These are phyloP conservation scores for Athalia rosae DNA, from an alignment of 2,888 invertebrate species.

Conservation along the genomic window DNA sequence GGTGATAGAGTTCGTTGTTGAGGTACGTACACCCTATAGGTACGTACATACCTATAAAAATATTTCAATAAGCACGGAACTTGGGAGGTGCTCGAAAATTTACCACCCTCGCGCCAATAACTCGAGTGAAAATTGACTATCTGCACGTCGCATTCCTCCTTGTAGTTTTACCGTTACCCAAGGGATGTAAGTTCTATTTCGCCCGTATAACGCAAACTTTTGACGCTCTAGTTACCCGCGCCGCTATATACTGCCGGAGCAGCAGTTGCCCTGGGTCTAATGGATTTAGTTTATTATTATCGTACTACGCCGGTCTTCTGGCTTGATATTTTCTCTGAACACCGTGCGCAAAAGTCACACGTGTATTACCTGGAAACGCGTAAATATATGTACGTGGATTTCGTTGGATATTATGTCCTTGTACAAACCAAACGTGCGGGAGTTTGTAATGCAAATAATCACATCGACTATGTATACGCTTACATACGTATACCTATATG, in stretches of 20 bases:
- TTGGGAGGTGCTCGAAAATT: conserved; percentile 17
- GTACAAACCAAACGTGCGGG: neutral
- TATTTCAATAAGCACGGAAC: neutral
- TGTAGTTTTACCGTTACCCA: conserved; percentile 38
- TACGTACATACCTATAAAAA: too few relatives aligned
- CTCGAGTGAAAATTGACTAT: conserved; percentile 44
- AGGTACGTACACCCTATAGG: too few relatives aligned
- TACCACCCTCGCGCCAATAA: conserved; percentile 27
- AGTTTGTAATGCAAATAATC: neutral
- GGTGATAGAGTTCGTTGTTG: too few relatives aligned
- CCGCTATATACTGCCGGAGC: conserved; percentile 1
- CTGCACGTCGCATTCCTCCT: conserved; percentile 37
- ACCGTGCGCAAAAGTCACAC: neutral
- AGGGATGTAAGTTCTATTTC: conserved; percentile 44
- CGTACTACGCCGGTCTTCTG: neutral
- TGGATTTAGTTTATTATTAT: conserved; percentile 40
- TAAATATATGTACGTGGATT: neutral
- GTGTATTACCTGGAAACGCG: neutral
- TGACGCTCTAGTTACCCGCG: conserved; percentile 17
- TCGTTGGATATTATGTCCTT: neutral
- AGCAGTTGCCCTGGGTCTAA: conserved; percentile 17
- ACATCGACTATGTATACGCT: too few relatives aligned
- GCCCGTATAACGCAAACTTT: conserved; percentile 35
- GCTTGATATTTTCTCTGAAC: neutral
- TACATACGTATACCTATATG: too few relatives aligned